Evolutionary conservation across 2,113 vertebrate genomes (phyloP).

Genomic region (Chauna torquata): DNA sequence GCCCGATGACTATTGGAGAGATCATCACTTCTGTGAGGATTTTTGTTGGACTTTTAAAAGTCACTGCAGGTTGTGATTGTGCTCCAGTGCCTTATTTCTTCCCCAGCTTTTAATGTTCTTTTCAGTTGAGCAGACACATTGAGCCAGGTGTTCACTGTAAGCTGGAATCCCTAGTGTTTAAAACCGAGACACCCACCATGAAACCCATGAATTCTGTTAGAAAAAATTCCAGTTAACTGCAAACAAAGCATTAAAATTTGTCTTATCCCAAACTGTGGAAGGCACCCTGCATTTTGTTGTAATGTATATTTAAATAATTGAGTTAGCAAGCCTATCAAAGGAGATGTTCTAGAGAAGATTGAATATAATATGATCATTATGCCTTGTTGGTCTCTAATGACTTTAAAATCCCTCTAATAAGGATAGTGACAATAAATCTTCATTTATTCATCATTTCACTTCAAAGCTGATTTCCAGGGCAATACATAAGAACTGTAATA

Average conservation of each 20-base stretch:
- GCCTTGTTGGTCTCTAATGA: conserved; percentile 58
- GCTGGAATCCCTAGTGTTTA: background rate
- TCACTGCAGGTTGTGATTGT: background rate
- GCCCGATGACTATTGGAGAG: background rate
- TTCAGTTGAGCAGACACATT: background rate
- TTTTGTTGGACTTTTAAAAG: background rate
- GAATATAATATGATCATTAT: conserved; percentile 45
- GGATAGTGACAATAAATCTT: conserved; percentile 59
- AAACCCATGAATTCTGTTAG: background rate
- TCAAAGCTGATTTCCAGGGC: conserved; percentile 57
- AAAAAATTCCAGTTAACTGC: background rate
- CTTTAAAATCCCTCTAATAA: conserved; percentile 59
- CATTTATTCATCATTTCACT: conserved; percentile 57
- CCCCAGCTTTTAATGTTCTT: background rate
- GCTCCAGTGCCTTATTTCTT: background rate
- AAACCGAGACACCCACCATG: background rate
- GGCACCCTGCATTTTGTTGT: background rate
- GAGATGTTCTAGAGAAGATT: conserved; percentile 53
- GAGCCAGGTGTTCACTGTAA: background rate
- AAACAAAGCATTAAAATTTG: background rate
- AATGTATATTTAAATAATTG: conserved; percentile 33
- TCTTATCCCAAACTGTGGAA: background rate
- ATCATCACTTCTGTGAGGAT: background rate
- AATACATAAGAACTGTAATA: conserved; percentile 17
- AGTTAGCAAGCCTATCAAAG: conserved; percentile 42